Evolutionary conservation across 2,113 vertebrate species (phyloP).

Genomic region (Dryoscopus gambensis): DNA sequence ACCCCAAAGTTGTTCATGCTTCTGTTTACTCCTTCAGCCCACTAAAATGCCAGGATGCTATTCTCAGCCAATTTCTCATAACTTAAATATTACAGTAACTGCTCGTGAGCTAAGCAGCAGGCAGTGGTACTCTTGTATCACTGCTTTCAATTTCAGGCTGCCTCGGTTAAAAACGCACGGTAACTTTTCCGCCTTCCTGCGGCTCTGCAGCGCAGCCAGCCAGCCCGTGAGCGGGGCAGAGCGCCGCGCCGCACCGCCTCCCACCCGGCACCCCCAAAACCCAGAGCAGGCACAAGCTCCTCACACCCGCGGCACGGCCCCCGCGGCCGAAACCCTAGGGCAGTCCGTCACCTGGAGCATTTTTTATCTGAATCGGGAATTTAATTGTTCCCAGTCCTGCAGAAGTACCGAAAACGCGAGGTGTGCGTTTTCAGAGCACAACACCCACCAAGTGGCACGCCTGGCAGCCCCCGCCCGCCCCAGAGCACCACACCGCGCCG

Average conservation of each 20-base stretch:
- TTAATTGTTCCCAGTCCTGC: neutral
- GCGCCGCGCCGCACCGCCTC: neutral
- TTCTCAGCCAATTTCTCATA: neutral
- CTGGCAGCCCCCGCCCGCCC: neutral
- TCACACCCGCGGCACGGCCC: neutral
- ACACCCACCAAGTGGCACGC: neutral
- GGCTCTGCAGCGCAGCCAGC: neutral
- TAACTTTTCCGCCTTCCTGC: neutral
- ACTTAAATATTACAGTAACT: neutral
- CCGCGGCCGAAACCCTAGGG: neutral
- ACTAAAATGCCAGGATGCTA: neutral
- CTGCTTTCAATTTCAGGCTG: conserved; percentile 2
- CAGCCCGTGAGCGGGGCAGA: neutral
- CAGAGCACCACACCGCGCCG: neutral
- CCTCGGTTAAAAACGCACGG: neutral
- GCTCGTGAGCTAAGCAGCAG: neutral
- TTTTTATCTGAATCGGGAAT: neutral
- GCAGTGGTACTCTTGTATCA: neutral
- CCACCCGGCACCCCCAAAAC: neutral
- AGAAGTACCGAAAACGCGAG: neutral
- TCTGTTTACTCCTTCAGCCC: neutral
- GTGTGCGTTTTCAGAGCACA: neutral
- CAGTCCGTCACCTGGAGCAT: neutral
- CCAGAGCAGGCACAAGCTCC: neutral
- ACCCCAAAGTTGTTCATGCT: neutral